Evolutionary conservation across 2,888 invertebrate species (phyloP).

Genomic region (Lathronympha strigana): DNA sequence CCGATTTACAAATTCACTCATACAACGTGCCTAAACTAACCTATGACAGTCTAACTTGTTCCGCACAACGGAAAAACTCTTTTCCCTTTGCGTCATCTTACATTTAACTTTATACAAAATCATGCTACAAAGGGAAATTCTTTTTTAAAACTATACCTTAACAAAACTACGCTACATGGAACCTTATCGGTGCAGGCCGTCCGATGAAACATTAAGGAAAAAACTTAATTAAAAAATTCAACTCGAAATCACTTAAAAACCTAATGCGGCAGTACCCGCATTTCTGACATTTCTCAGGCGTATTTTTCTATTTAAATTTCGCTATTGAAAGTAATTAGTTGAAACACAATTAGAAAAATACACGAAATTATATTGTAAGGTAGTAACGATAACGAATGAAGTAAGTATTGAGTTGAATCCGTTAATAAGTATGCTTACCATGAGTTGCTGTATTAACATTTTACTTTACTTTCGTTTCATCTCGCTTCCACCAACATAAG

Average conservation of each 20-base stretch:
- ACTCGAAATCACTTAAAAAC: conserved; percentile 24
- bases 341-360: conserved; percentile 26
- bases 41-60: conserved; percentile 82
- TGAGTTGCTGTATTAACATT: too few relatives aligned
- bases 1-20: conserved; percentile 67
- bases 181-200: conserved; percentile 76
- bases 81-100: conserved; percentile 72
- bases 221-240: conserved; percentile 35
- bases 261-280: neutral
- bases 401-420: conserved; percentile 35
- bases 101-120: conserved; percentile 69
- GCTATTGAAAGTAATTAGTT: conserved; percentile 28
- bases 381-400: neutral
- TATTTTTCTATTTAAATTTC: conserved; percentile 19
- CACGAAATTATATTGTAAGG: conserved; percentile 11
- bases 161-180: conserved; percentile 71
- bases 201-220: conserved; percentile 43
- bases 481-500: too few relatives aligned
- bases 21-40: conserved; percentile 76
- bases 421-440: too few relatives aligned
- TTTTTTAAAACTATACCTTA: conserved; percentile 58
- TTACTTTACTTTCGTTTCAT: too few relatives aligned
- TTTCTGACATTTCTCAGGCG: conserved; percentile 21
- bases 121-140: conserved; percentile 69
- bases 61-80: conserved; percentile 82